Conservation (phyloP, 2,113 vertebrate species). For the Indri indri region DNA sequence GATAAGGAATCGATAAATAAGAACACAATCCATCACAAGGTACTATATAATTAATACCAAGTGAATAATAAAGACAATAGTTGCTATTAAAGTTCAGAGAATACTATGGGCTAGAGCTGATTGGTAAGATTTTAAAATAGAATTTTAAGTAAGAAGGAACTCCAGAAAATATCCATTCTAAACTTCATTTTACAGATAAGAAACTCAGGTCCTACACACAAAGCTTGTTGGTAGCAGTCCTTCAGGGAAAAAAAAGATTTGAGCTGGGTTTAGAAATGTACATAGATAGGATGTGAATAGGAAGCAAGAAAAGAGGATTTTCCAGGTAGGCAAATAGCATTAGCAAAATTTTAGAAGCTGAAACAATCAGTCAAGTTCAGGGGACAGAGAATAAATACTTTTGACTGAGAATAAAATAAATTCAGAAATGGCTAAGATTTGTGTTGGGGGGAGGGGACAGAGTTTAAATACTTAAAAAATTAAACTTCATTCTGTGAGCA, state of each 20-base stretch:
- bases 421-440: slow-evolving; percentile 15
- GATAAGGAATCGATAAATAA: background rate
- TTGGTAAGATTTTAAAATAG: background rate
- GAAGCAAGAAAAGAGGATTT: background rate
- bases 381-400: background rate
- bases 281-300: background rate
- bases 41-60: background rate
- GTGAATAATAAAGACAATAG: background rate
- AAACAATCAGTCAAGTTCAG: slow-evolving; percentile 27
- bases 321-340: background rate
- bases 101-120: background rate
- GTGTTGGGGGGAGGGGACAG: background rate
- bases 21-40: background rate
- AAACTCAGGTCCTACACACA: background rate
- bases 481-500: background rate
- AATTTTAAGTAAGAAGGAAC: slow-evolving; percentile 3
- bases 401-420: background rate
- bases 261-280: background rate
- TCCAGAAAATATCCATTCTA: background rate
- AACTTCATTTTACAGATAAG: slow-evolving; percentile 15
- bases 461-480: background rate
- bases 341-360: background rate
- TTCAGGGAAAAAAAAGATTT: background rate
- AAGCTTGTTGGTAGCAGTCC: background rate
- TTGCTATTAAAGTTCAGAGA: background rate